Evolutionary conservation across 2,113 vertebrate genomes (phyloP), one percentile per base, ranked within the genome.

Genomic region (Hucho hucho): DNA sequence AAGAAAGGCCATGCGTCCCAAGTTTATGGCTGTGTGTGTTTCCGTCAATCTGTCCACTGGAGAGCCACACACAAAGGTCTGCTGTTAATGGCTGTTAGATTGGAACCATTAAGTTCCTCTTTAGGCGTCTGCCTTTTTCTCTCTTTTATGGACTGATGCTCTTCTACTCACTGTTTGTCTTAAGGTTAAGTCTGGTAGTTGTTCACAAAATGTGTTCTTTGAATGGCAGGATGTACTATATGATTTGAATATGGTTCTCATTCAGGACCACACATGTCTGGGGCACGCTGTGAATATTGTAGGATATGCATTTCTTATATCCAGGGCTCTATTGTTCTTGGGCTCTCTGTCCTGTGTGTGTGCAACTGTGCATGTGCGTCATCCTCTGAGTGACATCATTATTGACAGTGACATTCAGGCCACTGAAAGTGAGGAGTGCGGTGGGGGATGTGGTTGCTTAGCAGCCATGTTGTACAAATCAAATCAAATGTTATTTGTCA

Each of bases 11-110:
- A 69, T 67, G 26, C n/a, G 2, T 11, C 37, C 37, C 37, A 43
- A 43, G 37, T 43, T 9, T 2, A 43, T 43, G 37, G 37, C 22
- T 63, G 18, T 63, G 7, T 43, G 7, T 32, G 6, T 32, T 32
- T 43, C 37, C 7, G 37, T 43, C 37, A 6, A 43, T 43, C 37
- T 43, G 7, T 11, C 59, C n/a, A 63, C 7, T 7, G 59, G 4
- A 43, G 37, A 43, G 37, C 37, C 7, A 11, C 37, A 61, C 66
- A 68, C 65, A 79, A 22, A 73, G 25, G 1, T 76, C 9, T 16
- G 56, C 49, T 76, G 49, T 67, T 79, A 80, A 81, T 83, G 37
- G 68, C 67, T 81, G 61, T 63, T 61, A 25, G 70, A 78, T 80
- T 84, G 28, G 18, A 67, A 43, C 24, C 25, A n/a, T 11, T 56